Base-by-base conservation (phyloP, 1,140 invertebrate genomes). In the Drosophila sturtevanti region DNA sequence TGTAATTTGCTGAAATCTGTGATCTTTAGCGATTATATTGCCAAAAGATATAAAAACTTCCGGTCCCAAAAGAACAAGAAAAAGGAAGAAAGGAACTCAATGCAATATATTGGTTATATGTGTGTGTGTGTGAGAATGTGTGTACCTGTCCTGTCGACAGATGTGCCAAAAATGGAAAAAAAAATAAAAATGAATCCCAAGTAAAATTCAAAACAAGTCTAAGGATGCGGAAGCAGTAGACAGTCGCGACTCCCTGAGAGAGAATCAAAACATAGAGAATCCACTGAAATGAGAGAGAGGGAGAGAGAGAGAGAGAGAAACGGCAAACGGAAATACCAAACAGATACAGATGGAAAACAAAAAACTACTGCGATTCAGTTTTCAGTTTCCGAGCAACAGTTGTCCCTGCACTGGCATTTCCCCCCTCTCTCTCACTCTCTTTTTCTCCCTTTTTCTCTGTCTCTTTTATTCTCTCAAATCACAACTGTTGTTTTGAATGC, bases 401-500 rank as follows among this genome's bases (percentile, higher is more conserved):
- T 85, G 81, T 85, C 78, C 78, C 67, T 70, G 62, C 3, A n/a
- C n/a, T n/a, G n/a, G n/a, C n/a, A 7, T 14, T 5, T 7, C 5
- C 38, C n/a, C 38, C n/a, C n/a, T 5, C 41, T 35, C 41, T 52
- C 16, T 3, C 9, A 7, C 14, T 18, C 14, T 18, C 41, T 10
- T 3, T 44, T 14, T 24, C 1, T 24, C 24, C 4, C 27, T 31
- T 6, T 31, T 6, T n/a, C 6, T 44, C 41, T 24, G 4, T 24
- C 24, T 24, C 27, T 31, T 6, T 31, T 6, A 4, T 4, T 21
- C 16, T 38, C 59, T 60, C 16, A 69, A 85, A 85, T 85, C 81
- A 86, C 81, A 85, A 85, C 81, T 85, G 81, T 87, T 62, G 59
- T 81, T 81, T 75, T 85, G 78, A 86, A 85, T 85, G 77, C 62